These are phyloP conservation scores for Carcina quercana DNA, from an alignment of 2,888 invertebrate genomes.

Conservation along the genomic window DNA sequence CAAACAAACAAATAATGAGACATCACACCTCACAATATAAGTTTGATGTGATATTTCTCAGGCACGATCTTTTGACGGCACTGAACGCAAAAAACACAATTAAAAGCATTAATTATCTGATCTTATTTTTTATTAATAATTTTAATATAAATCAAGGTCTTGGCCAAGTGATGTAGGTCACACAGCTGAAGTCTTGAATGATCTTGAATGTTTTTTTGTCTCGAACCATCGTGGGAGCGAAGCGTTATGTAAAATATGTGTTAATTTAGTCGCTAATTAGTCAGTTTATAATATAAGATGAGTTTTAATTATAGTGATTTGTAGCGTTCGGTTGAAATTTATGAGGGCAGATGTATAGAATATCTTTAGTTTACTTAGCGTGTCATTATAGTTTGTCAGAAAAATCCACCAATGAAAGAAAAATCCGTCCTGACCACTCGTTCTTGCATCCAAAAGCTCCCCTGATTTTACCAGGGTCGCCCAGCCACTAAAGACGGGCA, in stretches of 20 bases:
- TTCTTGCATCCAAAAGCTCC: too few species aligned
- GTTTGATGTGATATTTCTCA: slow-evolving; percentile 1
- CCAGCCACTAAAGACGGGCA: too few species aligned
- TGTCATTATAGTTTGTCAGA: too few species aligned
- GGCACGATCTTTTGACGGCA: slow-evolving; percentile 1
- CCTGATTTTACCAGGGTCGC: too few species aligned
- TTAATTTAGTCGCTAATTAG: slow-evolving; percentile 31
- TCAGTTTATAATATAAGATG: not conserved
- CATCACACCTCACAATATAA: too few species aligned
- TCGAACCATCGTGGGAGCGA: slow-evolving; percentile 28
- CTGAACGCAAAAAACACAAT: slow-evolving; percentile 8
- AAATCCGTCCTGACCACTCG: too few species aligned
- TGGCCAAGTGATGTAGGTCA: slow-evolving; percentile 35
- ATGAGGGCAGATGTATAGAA: too few species aligned
- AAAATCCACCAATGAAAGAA: too few species aligned
- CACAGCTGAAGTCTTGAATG: slow-evolving; percentile 22
- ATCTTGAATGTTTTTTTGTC: slow-evolving; percentile 37
- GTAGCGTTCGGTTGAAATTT: too few species aligned
- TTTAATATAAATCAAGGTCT: slow-evolving; percentile 25
- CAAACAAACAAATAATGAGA: too few species aligned
- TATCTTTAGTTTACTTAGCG: too few species aligned
- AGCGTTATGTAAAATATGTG: slow-evolving; percentile 13
- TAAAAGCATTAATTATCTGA: slow-evolving; percentile 7
- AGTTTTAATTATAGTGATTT: not conserved
- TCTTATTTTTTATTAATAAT: slow-evolving; percentile 7